These are phyloP conservation scores for Lepidochrysops patricia DNA, from an alignment of 2,888 invertebrate genomes.

Conservation along the genomic window DNA sequence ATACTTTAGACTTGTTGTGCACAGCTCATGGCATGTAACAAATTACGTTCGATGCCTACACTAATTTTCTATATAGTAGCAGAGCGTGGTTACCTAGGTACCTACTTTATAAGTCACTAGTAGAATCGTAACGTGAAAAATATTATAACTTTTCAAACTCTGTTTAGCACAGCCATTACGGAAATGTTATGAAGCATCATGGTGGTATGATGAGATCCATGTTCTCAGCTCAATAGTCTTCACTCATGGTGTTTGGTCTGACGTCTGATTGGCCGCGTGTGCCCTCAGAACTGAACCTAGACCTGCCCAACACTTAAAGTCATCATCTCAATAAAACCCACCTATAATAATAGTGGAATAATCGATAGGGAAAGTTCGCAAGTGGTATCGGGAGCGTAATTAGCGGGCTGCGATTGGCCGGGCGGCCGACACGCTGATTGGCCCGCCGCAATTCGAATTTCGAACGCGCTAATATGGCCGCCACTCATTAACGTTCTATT, in stretches of 20 bases:
- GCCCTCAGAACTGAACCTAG: neutral
- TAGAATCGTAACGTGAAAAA: too few relatives aligned
- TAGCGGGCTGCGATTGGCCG: constrained; percentile 46
- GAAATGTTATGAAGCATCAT: too few relatives aligned
- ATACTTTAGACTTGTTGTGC: too few relatives aligned
- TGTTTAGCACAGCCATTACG: too few relatives aligned
- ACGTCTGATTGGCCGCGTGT: neutral
- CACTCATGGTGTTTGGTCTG: neutral
- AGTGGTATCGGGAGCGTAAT: constrained; percentile 16
- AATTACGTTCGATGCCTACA: too few relatives aligned
- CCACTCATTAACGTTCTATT: constrained; percentile 25
- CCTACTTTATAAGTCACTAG: too few relatives aligned
- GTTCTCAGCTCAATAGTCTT: neutral
- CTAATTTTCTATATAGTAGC: too few relatives aligned
- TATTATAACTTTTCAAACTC: too few relatives aligned
- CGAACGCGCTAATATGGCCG: constrained; percentile 47
- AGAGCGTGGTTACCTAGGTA: too few relatives aligned
- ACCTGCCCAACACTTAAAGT: neutral
- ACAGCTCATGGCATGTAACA: too few relatives aligned
- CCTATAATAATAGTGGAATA: neutral
- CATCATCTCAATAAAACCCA: neutral
- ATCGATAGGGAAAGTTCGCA: neutral
- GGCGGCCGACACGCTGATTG: constrained; percentile 34
- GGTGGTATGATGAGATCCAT: too few relatives aligned
- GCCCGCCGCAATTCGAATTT: constrained; percentile 33